phyloP scores from a whole-genome alignment of 2,113 vertebrate species.

The Bungarus multicinctus region DNA sequence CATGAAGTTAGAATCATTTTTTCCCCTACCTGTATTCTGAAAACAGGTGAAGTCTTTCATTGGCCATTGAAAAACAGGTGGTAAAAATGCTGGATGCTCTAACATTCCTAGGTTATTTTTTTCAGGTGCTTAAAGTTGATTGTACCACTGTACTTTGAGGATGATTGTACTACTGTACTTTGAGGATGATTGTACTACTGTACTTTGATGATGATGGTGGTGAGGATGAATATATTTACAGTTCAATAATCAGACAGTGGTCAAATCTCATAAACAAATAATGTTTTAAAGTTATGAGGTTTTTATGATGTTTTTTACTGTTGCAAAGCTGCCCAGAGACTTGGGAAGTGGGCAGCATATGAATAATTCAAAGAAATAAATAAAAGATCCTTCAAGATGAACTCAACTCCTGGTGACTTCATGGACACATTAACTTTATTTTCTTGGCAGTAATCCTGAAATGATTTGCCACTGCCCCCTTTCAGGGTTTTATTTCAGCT shows the following conservation, averaged over 20 bases:
- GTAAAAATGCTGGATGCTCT: not conserved
- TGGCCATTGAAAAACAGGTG: not conserved
- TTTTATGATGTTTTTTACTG: not conserved
- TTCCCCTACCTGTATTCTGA: not conserved
- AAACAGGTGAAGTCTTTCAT: not conserved
- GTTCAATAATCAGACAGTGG: not conserved
- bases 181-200: not conserved
- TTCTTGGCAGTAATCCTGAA: not conserved
- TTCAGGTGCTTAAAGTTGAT: not conserved
- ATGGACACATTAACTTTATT: not conserved
- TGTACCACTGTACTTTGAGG: not conserved
- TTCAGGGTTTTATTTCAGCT: not conserved
- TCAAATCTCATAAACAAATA: not conserved
- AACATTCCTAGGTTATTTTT: not conserved
- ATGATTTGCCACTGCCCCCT: not conserved
- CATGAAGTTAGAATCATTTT: not conserved
- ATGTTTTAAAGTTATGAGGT: not conserved
- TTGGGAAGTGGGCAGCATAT: not conserved
- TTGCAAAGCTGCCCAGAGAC: not conserved
- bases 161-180: not conserved
- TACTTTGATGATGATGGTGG: not conserved
- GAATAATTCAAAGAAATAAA: not conserved
- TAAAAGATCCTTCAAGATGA: not conserved
- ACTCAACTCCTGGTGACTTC: not conserved
- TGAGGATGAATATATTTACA: not conserved